A percentile compares a stretch with the other conserved stretches of the same genome.
phyloP scores from a whole-genome alignment of 1,140 invertebrate genomes.

The Drosophila arizonae region DNA sequence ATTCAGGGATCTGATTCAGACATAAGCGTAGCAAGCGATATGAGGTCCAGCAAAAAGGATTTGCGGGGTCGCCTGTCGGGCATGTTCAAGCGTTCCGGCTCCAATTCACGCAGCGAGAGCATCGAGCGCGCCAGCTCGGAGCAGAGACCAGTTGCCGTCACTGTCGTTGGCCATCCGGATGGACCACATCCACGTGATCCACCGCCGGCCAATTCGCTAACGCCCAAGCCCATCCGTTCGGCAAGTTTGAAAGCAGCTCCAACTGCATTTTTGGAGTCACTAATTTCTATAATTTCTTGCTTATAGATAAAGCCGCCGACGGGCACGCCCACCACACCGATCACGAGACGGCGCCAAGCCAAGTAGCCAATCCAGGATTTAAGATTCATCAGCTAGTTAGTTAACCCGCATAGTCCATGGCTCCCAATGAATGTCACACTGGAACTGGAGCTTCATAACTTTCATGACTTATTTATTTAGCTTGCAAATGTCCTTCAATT shows the following conservation, averaged over 20 bases:
- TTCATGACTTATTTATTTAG: slow-evolving; percentile 44
- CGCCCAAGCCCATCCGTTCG: slow-evolving; percentile 77
- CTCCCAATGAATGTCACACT: neutral
- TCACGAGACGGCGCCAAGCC: slow-evolving; percentile 73
- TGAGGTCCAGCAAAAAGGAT: slow-evolving; percentile 88
- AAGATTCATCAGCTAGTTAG: slow-evolving; percentile 57
- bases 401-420: slow-evolving; percentile 25
- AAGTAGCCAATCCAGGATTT: slow-evolving; percentile 58
- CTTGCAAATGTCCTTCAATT: slow-evolving; percentile 42
- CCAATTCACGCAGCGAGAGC: slow-evolving; percentile 76
- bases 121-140: slow-evolving; percentile 65
- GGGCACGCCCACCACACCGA: slow-evolving; percentile 73
- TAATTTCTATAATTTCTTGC: neutral
- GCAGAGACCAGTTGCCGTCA: slow-evolving; percentile 76
- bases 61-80: slow-evolving; percentile 90
- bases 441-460: slow-evolving; percentile 27
- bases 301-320: slow-evolving; percentile 76
- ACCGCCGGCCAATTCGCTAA: slow-evolving; percentile 75
- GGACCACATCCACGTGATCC: slow-evolving; percentile 73
- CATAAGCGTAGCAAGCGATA: slow-evolving; percentile 86
- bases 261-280: neutral
- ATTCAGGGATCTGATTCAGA: slow-evolving; percentile 91
- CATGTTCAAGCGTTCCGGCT: slow-evolving; percentile 88
- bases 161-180: slow-evolving; percentile 74
- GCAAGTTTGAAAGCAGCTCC: slow-evolving; percentile 33